phyloP scores from a whole-genome alignment of 2,797 vertebrate species.

The Sitta carolinensis region DNA sequence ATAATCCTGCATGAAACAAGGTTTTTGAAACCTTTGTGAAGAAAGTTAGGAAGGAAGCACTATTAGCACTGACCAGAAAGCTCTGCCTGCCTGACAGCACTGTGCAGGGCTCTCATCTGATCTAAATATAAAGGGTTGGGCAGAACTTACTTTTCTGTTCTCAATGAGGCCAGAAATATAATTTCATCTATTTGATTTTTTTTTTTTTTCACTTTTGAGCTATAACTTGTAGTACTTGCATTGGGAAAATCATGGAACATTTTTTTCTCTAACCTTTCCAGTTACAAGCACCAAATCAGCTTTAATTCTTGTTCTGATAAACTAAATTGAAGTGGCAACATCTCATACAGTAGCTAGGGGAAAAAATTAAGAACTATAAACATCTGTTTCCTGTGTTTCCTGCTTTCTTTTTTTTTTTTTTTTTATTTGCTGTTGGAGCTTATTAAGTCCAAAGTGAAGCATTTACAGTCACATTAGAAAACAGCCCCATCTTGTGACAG shows the following conservation, averaged over 20 bases:
- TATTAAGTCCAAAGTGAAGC: neutral
- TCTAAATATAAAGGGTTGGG: neutral
- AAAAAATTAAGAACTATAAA: neutral
- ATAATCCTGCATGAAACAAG: neutral
- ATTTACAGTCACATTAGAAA: slow-evolving; percentile 28
- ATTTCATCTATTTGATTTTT: neutral
- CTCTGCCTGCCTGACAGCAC: neutral
- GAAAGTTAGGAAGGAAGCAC: neutral
- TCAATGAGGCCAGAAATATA: neutral
- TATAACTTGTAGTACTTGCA: neutral
- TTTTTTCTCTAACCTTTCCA: neutral
- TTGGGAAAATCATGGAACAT: neutral
- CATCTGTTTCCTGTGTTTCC: neutral
- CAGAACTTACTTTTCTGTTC: neutral
- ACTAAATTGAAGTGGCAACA: neutral
- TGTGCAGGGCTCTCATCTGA: neutral
- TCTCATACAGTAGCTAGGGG: neutral
- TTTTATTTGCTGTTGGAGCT: neutral
- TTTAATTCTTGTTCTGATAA: slow-evolving; percentile 11
- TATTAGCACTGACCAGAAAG: neutral
- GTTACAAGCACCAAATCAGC: neutral
- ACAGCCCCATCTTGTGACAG: slow-evolving; percentile 74
- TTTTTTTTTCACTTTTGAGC: neutral
- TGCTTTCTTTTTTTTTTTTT: neutral
- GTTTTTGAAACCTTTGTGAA: neutral